Evolutionary conservation across 2,888 invertebrate species (phyloP).

Genomic region (Hirtodrosophila histrioides): DNA sequence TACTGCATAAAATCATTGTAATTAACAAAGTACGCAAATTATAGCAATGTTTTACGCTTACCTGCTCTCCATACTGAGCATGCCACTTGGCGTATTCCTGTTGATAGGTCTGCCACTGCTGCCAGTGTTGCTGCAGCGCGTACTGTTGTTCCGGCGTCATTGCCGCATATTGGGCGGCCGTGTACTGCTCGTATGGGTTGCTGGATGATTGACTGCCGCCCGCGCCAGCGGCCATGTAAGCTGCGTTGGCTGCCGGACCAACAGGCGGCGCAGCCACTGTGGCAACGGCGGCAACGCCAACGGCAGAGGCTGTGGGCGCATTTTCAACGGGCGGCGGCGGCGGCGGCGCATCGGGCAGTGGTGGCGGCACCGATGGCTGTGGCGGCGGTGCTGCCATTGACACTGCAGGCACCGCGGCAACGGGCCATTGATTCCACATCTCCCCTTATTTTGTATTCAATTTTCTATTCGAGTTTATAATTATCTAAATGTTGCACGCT

Average conservation of each 20-base stretch:
- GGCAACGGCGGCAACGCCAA: conserved; percentile 67
- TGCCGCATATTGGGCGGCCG: conserved; percentile 82
- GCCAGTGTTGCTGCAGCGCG: conserved; percentile 84
- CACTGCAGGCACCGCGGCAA: conserved; percentile 41
- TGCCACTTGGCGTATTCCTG: conserved; percentile 84
- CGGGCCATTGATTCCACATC: conserved; percentile 82
- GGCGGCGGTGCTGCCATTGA: conserved; percentile 60
- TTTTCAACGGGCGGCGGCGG: conserved; percentile 61
- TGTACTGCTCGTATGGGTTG: conserved; percentile 78
- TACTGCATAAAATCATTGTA: conserved; percentile 69
- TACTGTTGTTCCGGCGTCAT: conserved; percentile 83
- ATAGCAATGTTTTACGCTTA: conserved; percentile 32
- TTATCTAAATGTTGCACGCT: conserved; percentile 3
- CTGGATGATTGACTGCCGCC: conserved; percentile 16
- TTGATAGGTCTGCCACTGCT: conserved; percentile 84
- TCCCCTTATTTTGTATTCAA: conserved; percentile 17
- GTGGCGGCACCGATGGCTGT: conserved; percentile 69
- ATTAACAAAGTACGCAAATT: neutral
- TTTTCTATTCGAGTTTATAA: neutral
- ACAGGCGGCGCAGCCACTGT: neutral
- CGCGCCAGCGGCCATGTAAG: conserved; percentile 8
- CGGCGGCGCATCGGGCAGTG: conserved; percentile 71
- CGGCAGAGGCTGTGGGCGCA: neutral
- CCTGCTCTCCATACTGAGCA: conserved; percentile 84
- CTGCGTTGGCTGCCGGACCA: neutral